A percentile compares a stretch with the other conserved stretches of the same genome.
Conservation (phyloP, 2,888 invertebrate genomes). For the Leptopilina myrica region DNA sequence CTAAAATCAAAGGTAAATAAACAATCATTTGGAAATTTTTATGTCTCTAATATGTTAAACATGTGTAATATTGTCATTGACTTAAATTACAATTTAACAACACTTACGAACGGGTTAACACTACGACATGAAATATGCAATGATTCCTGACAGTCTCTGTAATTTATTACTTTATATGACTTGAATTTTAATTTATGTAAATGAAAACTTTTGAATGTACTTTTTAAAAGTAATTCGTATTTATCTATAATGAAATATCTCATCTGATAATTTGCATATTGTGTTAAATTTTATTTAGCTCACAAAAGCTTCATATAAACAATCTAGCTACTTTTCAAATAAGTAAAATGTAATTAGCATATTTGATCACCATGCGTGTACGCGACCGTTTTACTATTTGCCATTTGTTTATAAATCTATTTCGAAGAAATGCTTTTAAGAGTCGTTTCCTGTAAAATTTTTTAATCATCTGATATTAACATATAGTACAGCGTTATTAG, state of each 20-base stretch:
- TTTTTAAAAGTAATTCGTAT: background rate
- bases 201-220: background rate
- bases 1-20: no score
- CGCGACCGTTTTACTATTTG: no score
- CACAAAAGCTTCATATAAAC: no score
- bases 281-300: no score
- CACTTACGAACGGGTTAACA: background rate
- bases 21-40: background rate
- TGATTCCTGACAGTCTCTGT: slow-evolving; percentile 2
- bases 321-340: no score
- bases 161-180: slow-evolving; percentile 17
- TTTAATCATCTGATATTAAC: background rate
- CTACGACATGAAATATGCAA: slow-evolving; percentile 1
- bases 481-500: background rate
- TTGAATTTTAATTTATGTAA: slow-evolving; percentile 16
- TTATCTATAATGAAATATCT: no score
- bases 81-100: slow-evolving; percentile 2
- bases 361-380: no score
- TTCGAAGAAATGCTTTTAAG: background rate
- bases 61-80: background rate
- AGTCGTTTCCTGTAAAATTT: background rate
- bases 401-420: background rate
- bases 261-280: no score
- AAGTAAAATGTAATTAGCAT: no score
- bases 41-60: background rate